Conservation (phyloP, 30 jellyfish, hydroid and myxozoan species). For the Calvadosia cruxmelitensis region DNA sequence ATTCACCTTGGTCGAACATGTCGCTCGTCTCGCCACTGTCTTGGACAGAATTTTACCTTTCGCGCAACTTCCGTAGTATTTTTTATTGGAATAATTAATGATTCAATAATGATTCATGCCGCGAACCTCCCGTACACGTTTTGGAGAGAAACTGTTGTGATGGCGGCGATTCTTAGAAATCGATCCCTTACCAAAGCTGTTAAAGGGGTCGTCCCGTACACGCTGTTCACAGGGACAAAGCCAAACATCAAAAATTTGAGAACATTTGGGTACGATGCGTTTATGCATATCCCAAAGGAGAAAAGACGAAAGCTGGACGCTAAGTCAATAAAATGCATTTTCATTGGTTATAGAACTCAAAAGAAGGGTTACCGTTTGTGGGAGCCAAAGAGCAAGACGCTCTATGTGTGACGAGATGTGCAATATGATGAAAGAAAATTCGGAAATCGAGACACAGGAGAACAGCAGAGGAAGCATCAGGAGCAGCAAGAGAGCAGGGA, state of each 20-base stretch:
- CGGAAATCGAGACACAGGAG: too few relatives aligned
- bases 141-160: conserved; percentile 6
- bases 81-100: too few relatives aligned
- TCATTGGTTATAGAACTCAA: conserved; percentile 6
- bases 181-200: conserved; percentile 15
- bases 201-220: conserved; percentile 9
- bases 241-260: conserved; percentile 4
- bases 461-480: too few relatives aligned
- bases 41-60: too few relatives aligned
- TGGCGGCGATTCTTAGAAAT: conserved; percentile 3
- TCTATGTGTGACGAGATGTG: conserved; percentile 8
- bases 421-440: conserved; percentile 3
- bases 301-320: conserved; percentile 22
- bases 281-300: conserved; percentile 18
- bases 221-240: conserved; percentile 2
- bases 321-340: conserved; percentile 17
- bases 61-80: too few relatives aligned
- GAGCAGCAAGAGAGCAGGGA: too few relatives aligned
- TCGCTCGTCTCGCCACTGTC: too few relatives aligned
- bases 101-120: conserved; percentile 5
- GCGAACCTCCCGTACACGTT: conserved; percentile 4
- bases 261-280: conserved; percentile 22
- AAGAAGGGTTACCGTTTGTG: conserved; percentile 8
- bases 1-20: too few relatives aligned
- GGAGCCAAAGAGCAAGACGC: conserved; percentile 2